phyloP scores from a whole-genome alignment of 2,888 invertebrate genomes.

The Amiota mariae region DNA sequence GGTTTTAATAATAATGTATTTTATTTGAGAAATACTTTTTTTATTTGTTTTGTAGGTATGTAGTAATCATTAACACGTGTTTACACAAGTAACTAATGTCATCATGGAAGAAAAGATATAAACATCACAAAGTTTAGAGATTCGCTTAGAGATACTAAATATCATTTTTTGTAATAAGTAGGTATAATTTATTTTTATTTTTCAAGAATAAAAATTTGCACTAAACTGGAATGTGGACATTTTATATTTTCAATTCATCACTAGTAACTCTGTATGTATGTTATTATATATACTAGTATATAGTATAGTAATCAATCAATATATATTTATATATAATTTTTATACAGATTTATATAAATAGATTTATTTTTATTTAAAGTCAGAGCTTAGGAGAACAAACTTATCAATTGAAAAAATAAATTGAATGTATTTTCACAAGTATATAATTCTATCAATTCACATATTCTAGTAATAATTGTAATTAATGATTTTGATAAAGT shows the following conservation, averaged over 20 bases:
- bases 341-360: too few relatives aligned
- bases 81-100: neutral
- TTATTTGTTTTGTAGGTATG: too few relatives aligned
- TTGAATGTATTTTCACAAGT: too few relatives aligned
- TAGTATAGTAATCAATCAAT: neutral
- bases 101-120: slow-evolving; percentile 5
- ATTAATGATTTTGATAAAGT: too few relatives aligned
- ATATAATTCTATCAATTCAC: too few relatives aligned
- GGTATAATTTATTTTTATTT: neutral
- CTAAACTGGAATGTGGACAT: neutral
- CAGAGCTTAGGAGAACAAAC: too few relatives aligned
- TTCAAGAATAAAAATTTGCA: neutral
- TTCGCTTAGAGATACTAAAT: neutral
- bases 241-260: neutral
- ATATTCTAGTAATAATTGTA: too few relatives aligned
- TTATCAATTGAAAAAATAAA: too few relatives aligned
- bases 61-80: neutral
- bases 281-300: neutral
- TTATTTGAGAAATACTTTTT: too few relatives aligned
- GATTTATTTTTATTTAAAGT: too few relatives aligned
- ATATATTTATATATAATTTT: too few relatives aligned
- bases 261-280: neutral
- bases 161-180: neutral
- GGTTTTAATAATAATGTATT: too few relatives aligned
- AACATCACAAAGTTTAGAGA: slow-evolving; percentile 12